A percentile compares a stretch with the other conserved stretches of the same genome.
These are phyloP conservation scores for Channa argus DNA, from an alignment of 2,113 vertebrate genomes.

Conservation along the genomic window DNA sequence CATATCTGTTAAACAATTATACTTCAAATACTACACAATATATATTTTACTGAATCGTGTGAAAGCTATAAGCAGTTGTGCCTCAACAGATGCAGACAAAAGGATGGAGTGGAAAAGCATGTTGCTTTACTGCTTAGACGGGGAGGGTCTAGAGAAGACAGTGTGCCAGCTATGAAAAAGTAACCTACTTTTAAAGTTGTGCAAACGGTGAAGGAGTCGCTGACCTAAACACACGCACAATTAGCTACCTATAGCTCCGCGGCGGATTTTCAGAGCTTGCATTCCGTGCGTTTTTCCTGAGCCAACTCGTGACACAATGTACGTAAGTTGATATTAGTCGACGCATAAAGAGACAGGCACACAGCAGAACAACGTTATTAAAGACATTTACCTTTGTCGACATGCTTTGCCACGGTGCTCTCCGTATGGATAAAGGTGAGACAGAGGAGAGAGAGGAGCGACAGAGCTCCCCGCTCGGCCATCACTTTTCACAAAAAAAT, in stretches of 20 bases:
- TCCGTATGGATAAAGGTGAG: constrained; percentile 80
- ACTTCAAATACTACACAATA: no score
- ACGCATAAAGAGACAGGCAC: background rate
- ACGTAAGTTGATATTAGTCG: constrained; percentile 24
- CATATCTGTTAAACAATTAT: background rate
- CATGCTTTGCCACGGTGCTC: constrained; percentile 76
- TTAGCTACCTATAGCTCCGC: constrained; percentile 24
- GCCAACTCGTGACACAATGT: constrained; percentile 29
- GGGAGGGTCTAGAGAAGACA: constrained; percentile 15
- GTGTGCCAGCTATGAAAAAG: constrained; percentile 4
- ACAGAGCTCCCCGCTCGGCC: constrained; percentile 87
- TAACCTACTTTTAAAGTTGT: constrained; percentile 52
- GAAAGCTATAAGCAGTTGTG: constrained; percentile 22
- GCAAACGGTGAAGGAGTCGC: constrained; percentile 21
- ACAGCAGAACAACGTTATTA: background rate
- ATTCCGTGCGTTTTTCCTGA: constrained; percentile 11
- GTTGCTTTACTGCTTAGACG: constrained; percentile 24
- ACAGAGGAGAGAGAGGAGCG: constrained; percentile 85
- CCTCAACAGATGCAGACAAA: constrained; percentile 54
- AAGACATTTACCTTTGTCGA: constrained; percentile 82
- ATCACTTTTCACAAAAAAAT: constrained; percentile 84
- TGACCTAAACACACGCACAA: constrained; percentile 13
- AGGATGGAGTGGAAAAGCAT: constrained; percentile 35
- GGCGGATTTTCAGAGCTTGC: constrained; percentile 30
- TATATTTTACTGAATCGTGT: constrained; percentile 7